Base-by-base conservation (phyloP, 53 echinoderm and acorn worm species). In the Actinopyga echinites region DNA sequence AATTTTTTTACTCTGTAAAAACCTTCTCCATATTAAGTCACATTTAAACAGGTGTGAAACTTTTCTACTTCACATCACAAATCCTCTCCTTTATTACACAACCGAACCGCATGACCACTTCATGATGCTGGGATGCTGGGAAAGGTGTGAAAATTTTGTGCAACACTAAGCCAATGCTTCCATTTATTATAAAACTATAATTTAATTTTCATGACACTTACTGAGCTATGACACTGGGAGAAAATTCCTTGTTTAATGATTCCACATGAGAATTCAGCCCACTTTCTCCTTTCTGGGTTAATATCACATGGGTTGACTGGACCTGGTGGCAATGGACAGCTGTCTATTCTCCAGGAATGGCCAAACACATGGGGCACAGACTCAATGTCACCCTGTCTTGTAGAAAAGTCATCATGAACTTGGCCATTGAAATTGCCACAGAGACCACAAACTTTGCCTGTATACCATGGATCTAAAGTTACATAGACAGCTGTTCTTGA, bases 351-450 rank as follows among this genome's bases (percentile, higher is more conserved):
- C 95, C 93, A 93, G 44, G 91, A 91, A 45, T 91, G 85, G 4
- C 89, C 93, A 31, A 93, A 93, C 0, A 79, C 38, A 49, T 56
- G 31, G 26, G 84, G 59, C 29, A 62, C 68, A 0, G 71, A 66
- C 10, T 87, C 89, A 29, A 91, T 9, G 53, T 91, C 85, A 4
- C 93, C 93, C 19, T 84, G 69, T 34, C 90, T 77, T 34, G 87
- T 87, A 25, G 65, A 63, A 43, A 93, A 87, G 64, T 96, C 96
- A 49, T 96, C 68, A n/a, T 49, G 69, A 9, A 65, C 65, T 24
- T 83, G 81, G 31, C 83, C 88, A 36, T 96, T 84, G 79, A 90
- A 96, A 69, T 91, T 86, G 37, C 93, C 96, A 52, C 96, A 96
- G 55, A 93, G 80, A 60, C 96, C 96, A 42, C 96, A 96, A 6